These are phyloP conservation scores for Triops cancriformis DNA, from an alignment of 1,140 invertebrate species.

Conservation along the genomic window DNA sequence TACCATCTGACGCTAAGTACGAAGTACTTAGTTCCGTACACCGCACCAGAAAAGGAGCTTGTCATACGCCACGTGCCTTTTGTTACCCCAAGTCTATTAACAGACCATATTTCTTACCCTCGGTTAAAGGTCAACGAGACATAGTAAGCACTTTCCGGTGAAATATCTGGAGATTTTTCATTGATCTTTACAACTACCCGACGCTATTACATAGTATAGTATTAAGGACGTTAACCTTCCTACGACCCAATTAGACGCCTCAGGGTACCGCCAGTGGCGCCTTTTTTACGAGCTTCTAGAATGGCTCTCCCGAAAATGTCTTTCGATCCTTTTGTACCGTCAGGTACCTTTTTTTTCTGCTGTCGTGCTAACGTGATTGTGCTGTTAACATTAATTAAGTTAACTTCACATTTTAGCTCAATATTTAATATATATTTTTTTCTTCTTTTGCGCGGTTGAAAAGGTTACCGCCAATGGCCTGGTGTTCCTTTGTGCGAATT, in stretches of 20 bases:
- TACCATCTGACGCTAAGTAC: too few species aligned
- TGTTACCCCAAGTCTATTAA: too few species aligned
- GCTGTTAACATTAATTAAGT: background rate
- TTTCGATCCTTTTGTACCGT: background rate
- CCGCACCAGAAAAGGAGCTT: too few species aligned
- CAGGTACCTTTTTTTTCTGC: background rate
- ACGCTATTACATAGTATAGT: background rate
- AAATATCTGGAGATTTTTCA: background rate
- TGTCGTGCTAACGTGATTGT: background rate
- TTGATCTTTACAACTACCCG: background rate
- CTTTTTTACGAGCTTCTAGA: background rate
- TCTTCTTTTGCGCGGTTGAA: background rate
- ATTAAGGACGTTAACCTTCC: background rate
- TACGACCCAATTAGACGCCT: background rate
- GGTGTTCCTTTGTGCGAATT: slow-evolving; percentile 65
- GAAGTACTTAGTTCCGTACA: too few species aligned
- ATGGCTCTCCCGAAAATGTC: background rate
- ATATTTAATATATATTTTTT: background rate
- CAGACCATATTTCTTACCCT: too few species aligned
- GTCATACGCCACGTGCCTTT: too few species aligned
- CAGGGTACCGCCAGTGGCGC: background rate
- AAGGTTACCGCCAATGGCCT: slow-evolving; percentile 56
- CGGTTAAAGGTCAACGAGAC: too few species aligned
- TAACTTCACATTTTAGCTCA: background rate
- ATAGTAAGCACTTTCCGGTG: background rate